These are phyloP conservation scores for Noctua pronuba DNA, from an alignment of 2,888 invertebrate genomes.

Conservation along the genomic window DNA sequence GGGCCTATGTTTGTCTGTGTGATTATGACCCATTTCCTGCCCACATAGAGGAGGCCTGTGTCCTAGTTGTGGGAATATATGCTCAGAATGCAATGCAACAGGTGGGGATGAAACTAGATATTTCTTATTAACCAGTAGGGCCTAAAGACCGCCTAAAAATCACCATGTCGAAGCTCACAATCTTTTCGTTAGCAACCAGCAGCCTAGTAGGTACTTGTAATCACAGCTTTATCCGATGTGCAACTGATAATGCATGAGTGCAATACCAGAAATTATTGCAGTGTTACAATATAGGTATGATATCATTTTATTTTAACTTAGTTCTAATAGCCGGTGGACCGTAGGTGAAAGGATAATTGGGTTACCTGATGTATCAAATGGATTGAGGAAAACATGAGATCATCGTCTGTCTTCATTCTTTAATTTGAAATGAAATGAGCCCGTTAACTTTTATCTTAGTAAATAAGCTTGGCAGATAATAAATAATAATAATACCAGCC, in stretches of 20 bases:
- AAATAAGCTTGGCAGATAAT: too few species aligned
- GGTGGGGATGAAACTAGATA: too few species aligned
- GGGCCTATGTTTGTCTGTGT: too few species aligned
- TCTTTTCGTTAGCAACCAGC: too few species aligned
- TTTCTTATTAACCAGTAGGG: too few species aligned
- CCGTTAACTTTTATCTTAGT: background rate
- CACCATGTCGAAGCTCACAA: background rate
- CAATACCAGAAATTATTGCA: constrained; percentile 54
- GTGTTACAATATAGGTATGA: constrained; percentile 10
- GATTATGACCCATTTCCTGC: too few species aligned
- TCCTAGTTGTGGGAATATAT: too few species aligned
- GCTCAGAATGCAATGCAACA: too few species aligned
- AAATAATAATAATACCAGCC: too few species aligned
- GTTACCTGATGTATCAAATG: constrained; percentile 16
- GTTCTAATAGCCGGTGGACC: constrained; percentile 44
- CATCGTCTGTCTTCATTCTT: background rate
- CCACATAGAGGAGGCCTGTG: too few species aligned
- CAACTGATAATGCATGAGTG: constrained; percentile 54
- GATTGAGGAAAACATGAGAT: background rate
- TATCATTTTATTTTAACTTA: constrained; percentile 36
- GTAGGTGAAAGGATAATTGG: constrained; percentile 40
- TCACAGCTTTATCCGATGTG: constrained; percentile 45
- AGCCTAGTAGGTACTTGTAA: constrained; percentile 17
- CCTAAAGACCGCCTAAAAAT: too few species aligned
- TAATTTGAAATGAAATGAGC: background rate